Conservation (phyloP, 2,113 vertebrate genomes). For the Regulus satrapa region DNA sequence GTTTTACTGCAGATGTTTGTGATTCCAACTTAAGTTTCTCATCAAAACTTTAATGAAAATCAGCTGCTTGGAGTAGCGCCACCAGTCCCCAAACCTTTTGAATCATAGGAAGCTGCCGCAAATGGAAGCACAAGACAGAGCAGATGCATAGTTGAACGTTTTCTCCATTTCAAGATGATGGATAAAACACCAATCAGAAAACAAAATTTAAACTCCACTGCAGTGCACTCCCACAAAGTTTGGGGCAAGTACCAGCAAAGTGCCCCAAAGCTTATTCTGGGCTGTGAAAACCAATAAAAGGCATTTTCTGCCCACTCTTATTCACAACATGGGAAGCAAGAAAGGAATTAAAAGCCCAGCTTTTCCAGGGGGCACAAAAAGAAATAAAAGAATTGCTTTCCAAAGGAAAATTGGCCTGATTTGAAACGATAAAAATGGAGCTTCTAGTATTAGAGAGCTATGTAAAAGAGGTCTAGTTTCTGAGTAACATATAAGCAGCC, state of each 20-base stretch:
- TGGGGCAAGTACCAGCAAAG: neutral
- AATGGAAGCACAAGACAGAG: conserved; percentile 17
- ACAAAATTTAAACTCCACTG: neutral
- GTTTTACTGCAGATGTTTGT: conserved; percentile 78
- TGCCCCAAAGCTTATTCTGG: neutral
- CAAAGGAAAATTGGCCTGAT: neutral
- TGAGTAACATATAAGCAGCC: neutral
- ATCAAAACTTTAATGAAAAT: conserved; percentile 79
- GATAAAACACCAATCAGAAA: neutral
- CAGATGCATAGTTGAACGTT: conserved; percentile 27
- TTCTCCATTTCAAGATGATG: neutral
- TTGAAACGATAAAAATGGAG: neutral
- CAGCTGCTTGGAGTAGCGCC: conserved; percentile 66
- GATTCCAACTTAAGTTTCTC: conserved; percentile 77
- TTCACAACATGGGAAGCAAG: conserved; percentile 8
- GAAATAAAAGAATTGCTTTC: neutral
- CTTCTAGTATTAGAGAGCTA: neutral
- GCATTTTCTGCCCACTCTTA: neutral
- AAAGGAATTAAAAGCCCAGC: neutral
- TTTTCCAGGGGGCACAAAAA: neutral
- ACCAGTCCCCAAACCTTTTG: conserved; percentile 44
- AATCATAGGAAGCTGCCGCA: conserved; percentile 55
- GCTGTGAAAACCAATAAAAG: neutral
- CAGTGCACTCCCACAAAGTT: neutral
- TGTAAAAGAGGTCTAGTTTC: neutral